Percentiles rank a stretch among this genome's conserved stretches.
phyloP scores from a whole-genome alignment of 2,797 vertebrate species.

The Danio tinwini region DNA sequence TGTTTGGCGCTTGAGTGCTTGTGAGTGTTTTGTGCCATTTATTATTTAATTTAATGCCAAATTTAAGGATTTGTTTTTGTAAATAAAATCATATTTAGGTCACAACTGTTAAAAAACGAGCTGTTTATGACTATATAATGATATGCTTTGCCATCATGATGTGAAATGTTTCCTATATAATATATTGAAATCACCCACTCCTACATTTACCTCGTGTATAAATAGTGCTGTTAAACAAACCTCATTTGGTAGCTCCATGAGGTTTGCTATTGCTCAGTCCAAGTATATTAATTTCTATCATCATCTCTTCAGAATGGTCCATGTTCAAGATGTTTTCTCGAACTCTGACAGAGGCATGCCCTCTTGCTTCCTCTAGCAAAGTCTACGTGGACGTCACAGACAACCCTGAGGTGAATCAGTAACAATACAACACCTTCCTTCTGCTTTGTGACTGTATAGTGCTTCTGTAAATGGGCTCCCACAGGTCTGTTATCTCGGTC shows the following conservation, averaged over 20 bases:
- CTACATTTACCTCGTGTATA: background rate
- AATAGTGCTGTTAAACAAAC: background rate
- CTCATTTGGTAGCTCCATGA: too few species aligned
- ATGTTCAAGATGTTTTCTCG: slow-evolving; percentile 98
- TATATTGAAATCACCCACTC: too few species aligned
- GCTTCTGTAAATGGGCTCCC: background rate
- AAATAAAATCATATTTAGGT: too few species aligned
- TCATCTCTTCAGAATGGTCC: slow-evolving; percentile 87
- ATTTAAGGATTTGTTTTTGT: too few species aligned
- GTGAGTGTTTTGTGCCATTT: too few species aligned
- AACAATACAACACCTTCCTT: background rate
- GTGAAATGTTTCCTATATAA: too few species aligned
- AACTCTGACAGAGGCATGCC: slow-evolving; percentile 92
- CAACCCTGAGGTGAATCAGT: slow-evolving; percentile 82
- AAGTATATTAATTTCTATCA: background rate
- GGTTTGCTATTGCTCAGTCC: too few species aligned
- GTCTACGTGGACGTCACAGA: slow-evolving; percentile 92
- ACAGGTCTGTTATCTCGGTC: background rate
- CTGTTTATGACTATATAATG: too few species aligned
- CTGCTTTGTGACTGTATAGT: background rate
- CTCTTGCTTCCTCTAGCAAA: slow-evolving; percentile 91
- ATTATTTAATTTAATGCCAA: too few species aligned
- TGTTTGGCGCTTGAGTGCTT: too few species aligned
- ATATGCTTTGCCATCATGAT: too few species aligned
- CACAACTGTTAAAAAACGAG: too few species aligned